Base-by-base conservation (phyloP, 2,797 vertebrate species). In the Tauraco hartlaubi region DNA sequence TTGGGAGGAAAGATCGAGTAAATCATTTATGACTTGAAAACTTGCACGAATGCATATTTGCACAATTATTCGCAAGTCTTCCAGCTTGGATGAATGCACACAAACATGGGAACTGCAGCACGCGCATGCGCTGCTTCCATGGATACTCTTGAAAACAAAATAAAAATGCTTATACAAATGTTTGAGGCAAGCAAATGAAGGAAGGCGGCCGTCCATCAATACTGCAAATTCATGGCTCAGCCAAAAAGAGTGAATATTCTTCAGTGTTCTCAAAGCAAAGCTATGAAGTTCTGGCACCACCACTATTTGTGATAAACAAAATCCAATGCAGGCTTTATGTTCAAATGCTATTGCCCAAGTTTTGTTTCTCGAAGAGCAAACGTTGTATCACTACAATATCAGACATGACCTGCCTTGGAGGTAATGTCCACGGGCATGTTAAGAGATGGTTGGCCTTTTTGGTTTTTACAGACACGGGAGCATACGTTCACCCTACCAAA, bases 131-230 rank as follows among this genome's bases (percentile, higher is more conserved):
- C 88, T 29, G 92, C 95, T 94, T 82, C 95, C 96, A 94, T 96
- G 96, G 94, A 95, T 78, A 96, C 89, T 58, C 95, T 35, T 41
- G 92, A 88, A 95, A 95, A 95, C 88, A 77, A 95, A 95, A 92
- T 85, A 81, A 89, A 96, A 97, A 95, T 87, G 93, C 95, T 93
- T 79, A 44, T 74, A 89, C 89, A 92, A 93, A 79, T 82, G 92
- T 95, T 94, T 85, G 94, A 96, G 63, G 90, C 85, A 28, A 90
- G 95, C 75, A 92, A 95, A 95, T 85, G 91, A 94, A 92, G 93
- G 88, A 61, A 88, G 78, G 64, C 94, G 95, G 94, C 92, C 75
- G 11, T 59, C 79, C 67, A 81, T 96, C 95, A 95, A 31, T 41
- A 23, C 76, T 76, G 81, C 71, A 58, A 41, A 90, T 86, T 63